phyloP scores from a whole-genome alignment of 2,113 vertebrate species.

The Apaloderma vittatum region DNA sequence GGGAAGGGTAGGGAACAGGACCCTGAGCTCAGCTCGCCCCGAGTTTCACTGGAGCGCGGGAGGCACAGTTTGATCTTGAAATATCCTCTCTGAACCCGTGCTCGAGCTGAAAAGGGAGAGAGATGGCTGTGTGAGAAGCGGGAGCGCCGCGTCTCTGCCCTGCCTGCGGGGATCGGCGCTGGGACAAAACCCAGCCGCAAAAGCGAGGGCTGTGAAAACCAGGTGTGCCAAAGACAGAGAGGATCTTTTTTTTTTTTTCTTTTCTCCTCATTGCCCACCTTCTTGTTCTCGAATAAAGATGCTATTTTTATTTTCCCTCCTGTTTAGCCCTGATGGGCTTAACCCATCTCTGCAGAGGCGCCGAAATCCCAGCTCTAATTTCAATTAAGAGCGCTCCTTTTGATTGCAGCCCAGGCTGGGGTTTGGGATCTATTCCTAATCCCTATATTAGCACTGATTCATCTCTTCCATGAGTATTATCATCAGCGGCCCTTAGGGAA shows the following conservation, averaged over 20 bases:
- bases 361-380: constrained; percentile 79
- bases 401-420: constrained; percentile 39
- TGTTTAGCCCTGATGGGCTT: constrained; percentile 60
- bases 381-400: constrained; percentile 68
- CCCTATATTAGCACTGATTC: constrained; percentile 76
- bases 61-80: constrained; percentile 16
- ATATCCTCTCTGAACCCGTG: background rate
- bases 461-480: constrained; percentile 71
- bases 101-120: background rate
- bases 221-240: background rate
- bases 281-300: constrained; percentile 57
- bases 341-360: constrained; percentile 69
- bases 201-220: background rate
- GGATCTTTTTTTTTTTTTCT: background rate
- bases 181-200: constrained; percentile 8
- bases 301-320: constrained; percentile 70
- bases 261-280: background rate
- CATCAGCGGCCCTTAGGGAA: constrained; percentile 49
- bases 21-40: background rate
- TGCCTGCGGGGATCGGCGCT: background rate
- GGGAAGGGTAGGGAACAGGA: background rate
- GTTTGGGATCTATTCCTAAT: constrained; percentile 75
- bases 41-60: background rate
- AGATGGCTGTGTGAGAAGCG: background rate
- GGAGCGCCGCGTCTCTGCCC: background rate